These are phyloP conservation scores for Achatina immaculata DNA, from an alignment of 1,140 invertebrate species.

Conservation along the genomic window DNA sequence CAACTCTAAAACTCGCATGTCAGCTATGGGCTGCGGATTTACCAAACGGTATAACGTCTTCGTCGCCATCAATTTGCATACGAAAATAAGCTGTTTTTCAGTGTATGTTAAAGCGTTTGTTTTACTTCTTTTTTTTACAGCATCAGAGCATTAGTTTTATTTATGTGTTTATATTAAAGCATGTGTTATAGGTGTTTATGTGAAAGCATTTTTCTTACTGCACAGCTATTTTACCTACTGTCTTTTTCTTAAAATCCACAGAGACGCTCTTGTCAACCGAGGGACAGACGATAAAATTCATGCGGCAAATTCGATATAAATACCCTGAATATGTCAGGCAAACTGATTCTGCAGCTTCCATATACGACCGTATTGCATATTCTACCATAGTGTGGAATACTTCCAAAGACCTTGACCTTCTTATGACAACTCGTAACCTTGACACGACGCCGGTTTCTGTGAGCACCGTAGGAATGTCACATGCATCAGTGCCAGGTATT, in stretches of 20 bases:
- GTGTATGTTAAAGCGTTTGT: too few species aligned
- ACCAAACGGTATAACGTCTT: too few species aligned
- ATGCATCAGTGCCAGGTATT: not conserved
- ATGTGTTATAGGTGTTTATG: too few species aligned
- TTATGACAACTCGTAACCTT: not conserved
- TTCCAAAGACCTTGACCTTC: conserved; percentile 7
- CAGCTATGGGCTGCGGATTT: too few species aligned
- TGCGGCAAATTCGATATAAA: conserved; percentile 5
- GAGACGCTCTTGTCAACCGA: conserved; percentile 38
- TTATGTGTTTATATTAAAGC: too few species aligned
- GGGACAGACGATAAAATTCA: conserved; percentile 33
- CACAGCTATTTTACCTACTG: too few species aligned
- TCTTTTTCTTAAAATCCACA: conserved; percentile 13
- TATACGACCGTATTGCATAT: conserved; percentile 31
- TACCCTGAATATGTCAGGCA: conserved; percentile 32
- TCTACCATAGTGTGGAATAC: conserved; percentile 41
- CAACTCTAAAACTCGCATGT: too few species aligned
- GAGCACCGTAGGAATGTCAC: not conserved
- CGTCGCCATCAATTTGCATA: too few species aligned
- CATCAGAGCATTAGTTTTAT: too few species aligned
- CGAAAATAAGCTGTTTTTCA: too few species aligned
- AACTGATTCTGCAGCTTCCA: conserved; percentile 16
- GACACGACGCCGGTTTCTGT: not conserved
- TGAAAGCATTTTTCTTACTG: too few species aligned
- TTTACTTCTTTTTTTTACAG: too few species aligned